Base-by-base conservation (phyloP, 2,797 vertebrate species). In the Mallotus villosus region DNA sequence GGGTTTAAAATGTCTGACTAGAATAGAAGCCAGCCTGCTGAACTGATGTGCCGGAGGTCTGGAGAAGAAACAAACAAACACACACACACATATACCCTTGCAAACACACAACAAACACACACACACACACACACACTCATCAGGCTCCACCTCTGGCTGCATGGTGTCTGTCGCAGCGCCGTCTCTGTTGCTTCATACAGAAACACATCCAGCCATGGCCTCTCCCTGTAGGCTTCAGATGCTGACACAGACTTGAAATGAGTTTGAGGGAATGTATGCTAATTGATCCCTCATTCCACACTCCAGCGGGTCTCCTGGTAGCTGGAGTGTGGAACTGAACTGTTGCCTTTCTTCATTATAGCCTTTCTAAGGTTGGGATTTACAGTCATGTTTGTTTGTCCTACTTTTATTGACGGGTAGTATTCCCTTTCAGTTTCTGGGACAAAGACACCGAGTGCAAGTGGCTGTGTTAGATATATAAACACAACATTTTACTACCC, bases 21-120 rank as follows among this genome's bases (percentile, higher is more conserved):
- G 41, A 71, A 59, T 64, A 62, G 68, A 60, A 65, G 21, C 19
- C 61, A 59, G 72, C 37, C 65, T 57, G 63, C 72, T 60, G 21
- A 70, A 70, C 27, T 29, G 21, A 59, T 60, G 37, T 58, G 58
- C 34, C 37, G 22, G 22, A 37, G 41, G 34, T 17, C 24, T 61
- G 22, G 19, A 59, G 34, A 34, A 22, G 16, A 17, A 6, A 11
- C 46, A 32, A 7, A 2, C 49, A 17, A 25, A 17, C 16, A 24
- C 21, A 67, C 41, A n/a, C 46, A 66, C 41, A 11, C 22, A 51
- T 21, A 16, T n/a, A 66, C 37, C 22, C 64, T 12, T 16, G 17
- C 21, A 46, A n/a, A 37, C 64, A 67, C 41, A 49, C 41, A 11
- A 69, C n/a, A 24, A 2, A 55, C 17, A 27, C 29, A 51, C 49